Conservation (phyloP, 2,113 vertebrate genomes). For the Agelaius phoeniceus region DNA sequence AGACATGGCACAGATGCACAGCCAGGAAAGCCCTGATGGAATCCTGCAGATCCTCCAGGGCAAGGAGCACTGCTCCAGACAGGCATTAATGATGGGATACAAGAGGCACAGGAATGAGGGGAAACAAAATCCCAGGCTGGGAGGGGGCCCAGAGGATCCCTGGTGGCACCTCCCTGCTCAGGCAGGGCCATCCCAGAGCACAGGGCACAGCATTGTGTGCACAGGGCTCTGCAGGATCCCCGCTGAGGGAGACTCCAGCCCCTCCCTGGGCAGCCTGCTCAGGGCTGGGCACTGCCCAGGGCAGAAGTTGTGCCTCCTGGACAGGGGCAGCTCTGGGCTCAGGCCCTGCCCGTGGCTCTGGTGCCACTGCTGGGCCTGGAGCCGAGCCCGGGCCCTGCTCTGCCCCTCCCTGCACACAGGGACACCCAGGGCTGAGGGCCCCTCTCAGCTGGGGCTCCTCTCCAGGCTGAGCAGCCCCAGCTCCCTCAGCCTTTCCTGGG, state of each 20-base stretch:
- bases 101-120: neutral
- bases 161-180: neutral
- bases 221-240: neutral
- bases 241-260: neutral
- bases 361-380: too few relatives aligned
- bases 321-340: neutral
- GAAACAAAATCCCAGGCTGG: neutral
- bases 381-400: too few relatives aligned
- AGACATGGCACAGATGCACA: accelerated
- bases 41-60: neutral
- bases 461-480: too few relatives aligned
- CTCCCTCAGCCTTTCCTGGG: too few relatives aligned
- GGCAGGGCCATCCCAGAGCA: neutral
- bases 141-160: accelerated
- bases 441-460: too few relatives aligned
- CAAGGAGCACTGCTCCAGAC: neutral
- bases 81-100: neutral
- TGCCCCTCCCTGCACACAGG: too few relatives aligned
- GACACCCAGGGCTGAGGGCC: too few relatives aligned
- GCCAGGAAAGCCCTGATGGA: neutral
- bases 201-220: neutral
- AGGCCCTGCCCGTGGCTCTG: too few relatives aligned
- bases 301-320: neutral
- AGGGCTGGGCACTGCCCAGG: neutral
- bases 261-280: neutral